Conservation (phyloP, 2,888 invertebrate species). For the Actias luna region DNA sequence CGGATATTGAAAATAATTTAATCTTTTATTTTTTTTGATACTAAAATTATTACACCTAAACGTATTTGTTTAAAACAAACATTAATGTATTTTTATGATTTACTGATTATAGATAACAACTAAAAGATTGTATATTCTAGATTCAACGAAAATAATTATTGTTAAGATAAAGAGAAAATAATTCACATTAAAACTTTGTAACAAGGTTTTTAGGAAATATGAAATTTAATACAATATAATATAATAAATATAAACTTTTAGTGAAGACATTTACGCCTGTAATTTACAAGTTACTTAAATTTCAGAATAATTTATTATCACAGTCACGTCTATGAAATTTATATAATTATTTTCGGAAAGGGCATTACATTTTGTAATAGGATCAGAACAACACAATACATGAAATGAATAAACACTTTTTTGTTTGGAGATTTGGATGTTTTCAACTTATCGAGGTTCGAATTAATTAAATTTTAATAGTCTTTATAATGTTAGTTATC, state of each 20-base stretch:
- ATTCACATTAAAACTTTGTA: neutral
- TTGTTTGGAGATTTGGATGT: no score
- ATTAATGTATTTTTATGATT: no score
- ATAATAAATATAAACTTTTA: neutral
- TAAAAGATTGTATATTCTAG: neutral
- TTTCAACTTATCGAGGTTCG: no score
- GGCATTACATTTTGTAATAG: neutral
- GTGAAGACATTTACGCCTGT: neutral
- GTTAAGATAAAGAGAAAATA: neutral
- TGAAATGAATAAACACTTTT: no score
- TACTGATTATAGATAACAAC: neutral
- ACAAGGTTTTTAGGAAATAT: neutral
- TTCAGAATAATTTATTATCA: neutral
- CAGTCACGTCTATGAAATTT: neutral
- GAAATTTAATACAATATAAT: constrained; percentile 3
- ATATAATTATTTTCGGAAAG: neutral
- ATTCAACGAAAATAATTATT: neutral
- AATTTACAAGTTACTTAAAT: constrained; percentile 3
- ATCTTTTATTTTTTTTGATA: constrained; percentile 25
- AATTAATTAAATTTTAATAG: no score
- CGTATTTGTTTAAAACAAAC: no score
- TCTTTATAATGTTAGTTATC: no score
- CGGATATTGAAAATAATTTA: constrained; percentile 27
- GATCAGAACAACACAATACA: neutral
- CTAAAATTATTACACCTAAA: neutral